Conservation (phyloP, 2,888 invertebrate genomes). For the Helleia helle region DNA sequence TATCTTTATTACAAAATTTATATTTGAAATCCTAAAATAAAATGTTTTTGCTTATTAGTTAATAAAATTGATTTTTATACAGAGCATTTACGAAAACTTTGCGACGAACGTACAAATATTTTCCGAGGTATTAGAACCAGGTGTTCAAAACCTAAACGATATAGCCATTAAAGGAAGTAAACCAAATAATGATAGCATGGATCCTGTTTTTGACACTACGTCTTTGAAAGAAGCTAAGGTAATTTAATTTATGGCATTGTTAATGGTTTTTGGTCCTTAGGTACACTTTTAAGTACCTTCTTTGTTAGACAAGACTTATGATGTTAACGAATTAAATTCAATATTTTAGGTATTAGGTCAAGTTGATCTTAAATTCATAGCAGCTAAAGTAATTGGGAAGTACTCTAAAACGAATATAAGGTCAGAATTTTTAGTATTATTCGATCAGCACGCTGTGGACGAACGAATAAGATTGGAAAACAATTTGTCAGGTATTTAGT, state of each 20-base stretch:
- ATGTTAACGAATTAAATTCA: too few relatives aligned
- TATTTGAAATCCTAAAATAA: too few relatives aligned
- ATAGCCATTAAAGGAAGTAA: constrained; percentile 32
- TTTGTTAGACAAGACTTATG: too few relatives aligned
- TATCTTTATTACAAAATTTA: too few relatives aligned
- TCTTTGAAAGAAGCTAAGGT: constrained; percentile 34
- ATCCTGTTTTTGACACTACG: constrained; percentile 40
- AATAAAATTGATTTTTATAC: constrained; percentile 17
- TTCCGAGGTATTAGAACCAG: constrained; percentile 49
- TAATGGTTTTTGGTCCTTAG: too few relatives aligned
- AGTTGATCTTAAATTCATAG: constrained; percentile 83
- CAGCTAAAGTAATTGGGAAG: constrained; percentile 47
- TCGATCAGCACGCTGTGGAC: constrained; percentile 93
- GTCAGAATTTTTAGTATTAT: constrained; percentile 73
- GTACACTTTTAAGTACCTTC: too few relatives aligned
- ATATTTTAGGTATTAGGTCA: constrained; percentile 79
- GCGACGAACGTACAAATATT: constrained; percentile 57
- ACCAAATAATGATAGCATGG: constrained; percentile 33
- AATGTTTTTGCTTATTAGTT: too few relatives aligned
- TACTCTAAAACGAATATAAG: constrained; percentile 32
- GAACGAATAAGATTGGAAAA: constrained; percentile 86
- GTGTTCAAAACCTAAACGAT: constrained; percentile 36
- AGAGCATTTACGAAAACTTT: constrained; percentile 58
- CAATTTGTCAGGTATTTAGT: constrained; percentile 72
- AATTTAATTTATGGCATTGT: too few relatives aligned